Evolutionary conservation across 2,797 vertebrate genomes (phyloP).

Genomic region (Peromyscus nudipes): DNA sequence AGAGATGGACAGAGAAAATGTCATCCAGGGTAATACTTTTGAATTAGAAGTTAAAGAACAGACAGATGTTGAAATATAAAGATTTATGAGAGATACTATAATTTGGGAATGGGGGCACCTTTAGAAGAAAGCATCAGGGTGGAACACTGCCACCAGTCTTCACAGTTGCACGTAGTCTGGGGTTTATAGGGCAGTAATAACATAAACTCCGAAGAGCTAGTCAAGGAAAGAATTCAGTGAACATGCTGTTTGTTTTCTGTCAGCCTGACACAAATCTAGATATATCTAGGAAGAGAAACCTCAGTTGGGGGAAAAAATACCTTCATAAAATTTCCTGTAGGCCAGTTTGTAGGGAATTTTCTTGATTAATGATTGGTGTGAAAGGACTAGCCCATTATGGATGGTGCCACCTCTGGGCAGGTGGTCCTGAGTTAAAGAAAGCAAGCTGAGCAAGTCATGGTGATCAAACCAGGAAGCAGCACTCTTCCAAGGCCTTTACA

Average conservation of each 20-base stretch:
- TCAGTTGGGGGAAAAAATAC: background rate
- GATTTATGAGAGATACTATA: background rate
- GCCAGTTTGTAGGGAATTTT: background rate
- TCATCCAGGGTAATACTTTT: background rate
- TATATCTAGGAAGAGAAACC: background rate
- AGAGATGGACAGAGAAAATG: background rate
- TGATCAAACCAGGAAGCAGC: background rate
- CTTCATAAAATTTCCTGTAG: background rate
- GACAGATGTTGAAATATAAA: background rate
- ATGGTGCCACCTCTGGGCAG: background rate
- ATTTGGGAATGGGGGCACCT: background rate
- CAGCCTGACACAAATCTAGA: too few species aligned
- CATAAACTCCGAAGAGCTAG: slow-evolving; percentile 4
- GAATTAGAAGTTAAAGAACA: background rate
- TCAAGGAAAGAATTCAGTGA: background rate
- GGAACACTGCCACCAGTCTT: background rate
- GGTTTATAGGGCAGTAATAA: background rate
- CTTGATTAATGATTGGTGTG: background rate
- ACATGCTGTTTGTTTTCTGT: background rate
- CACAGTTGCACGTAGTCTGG: background rate
- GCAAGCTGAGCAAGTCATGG: background rate
- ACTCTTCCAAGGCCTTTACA: background rate
- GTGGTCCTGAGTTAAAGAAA: background rate
- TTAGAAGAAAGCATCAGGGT: background rate
- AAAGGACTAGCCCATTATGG: background rate